Evolutionary conservation across 2,113 vertebrate species (phyloP).

Genomic region (Laticauda laticaudata): DNA sequence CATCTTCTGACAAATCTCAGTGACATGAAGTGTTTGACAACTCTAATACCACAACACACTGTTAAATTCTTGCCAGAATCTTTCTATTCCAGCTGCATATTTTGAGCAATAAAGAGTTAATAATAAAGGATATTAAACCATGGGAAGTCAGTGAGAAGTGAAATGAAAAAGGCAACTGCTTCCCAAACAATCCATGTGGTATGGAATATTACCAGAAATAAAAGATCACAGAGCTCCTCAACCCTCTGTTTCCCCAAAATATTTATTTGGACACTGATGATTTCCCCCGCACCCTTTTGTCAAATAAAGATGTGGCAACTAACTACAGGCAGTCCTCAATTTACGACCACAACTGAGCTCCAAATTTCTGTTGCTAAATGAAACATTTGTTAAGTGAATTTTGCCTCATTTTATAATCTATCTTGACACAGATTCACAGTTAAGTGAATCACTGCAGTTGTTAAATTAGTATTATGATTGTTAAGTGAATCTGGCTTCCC

Average conservation of each 20-base stretch:
- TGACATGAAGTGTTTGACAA: not conserved
- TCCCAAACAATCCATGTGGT: not conserved
- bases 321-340: not conserved
- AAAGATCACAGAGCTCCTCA: not conserved
- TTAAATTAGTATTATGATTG: too few relatives aligned
- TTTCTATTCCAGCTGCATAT: not conserved
- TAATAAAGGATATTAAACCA: not conserved
- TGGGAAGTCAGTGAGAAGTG: not conserved
- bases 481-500: too few relatives aligned
- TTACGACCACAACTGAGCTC: too few relatives aligned
- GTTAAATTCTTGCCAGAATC: rapidly evolving
- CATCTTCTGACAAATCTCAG: not conserved
- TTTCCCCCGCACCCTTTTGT: not conserved
- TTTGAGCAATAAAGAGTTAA: not conserved
- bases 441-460: too few relatives aligned
- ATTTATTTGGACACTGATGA: not conserved
- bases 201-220: not conserved
- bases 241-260: not conserved
- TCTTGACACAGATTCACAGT: too few relatives aligned
- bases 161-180: not conserved
- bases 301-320: not conserved
- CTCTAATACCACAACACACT: not conserved
- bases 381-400: too few relatives aligned
- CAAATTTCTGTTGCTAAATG: too few relatives aligned
- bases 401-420: too few relatives aligned